These are phyloP conservation scores for Molothrus aeneus DNA, from an alignment of 2,797 vertebrate genomes.

Conservation along the genomic window DNA sequence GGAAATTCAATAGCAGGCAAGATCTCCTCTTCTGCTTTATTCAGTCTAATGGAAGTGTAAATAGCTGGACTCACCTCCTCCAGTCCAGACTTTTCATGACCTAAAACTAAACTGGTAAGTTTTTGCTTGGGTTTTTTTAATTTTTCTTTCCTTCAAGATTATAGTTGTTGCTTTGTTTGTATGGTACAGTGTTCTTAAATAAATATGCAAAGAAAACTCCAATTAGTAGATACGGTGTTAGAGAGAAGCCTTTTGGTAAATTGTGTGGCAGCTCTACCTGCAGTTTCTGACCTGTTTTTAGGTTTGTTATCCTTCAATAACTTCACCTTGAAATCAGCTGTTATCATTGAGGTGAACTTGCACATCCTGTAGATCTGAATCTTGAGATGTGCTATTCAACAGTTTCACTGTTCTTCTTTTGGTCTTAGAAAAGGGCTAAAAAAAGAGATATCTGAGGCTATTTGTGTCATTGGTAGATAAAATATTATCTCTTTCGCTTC, in stretches of 20 bases:
- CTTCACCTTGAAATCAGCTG: background rate
- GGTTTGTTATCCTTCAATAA: background rate
- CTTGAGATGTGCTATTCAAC: background rate
- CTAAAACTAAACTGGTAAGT: background rate
- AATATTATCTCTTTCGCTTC: background rate
- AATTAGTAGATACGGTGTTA: background rate
- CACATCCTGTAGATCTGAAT: background rate
- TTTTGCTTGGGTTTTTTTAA: background rate
- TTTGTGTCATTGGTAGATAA: background rate
- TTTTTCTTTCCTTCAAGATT: background rate
- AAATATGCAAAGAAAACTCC: background rate
- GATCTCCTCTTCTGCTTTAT: background rate
- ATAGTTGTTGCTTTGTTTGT: background rate
- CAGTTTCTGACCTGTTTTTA: background rate
- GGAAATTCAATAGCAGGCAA: background rate
- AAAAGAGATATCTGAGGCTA: background rate
- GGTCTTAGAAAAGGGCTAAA: background rate
- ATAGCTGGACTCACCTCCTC: background rate
- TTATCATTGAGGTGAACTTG: background rate
- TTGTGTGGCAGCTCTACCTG: background rate
- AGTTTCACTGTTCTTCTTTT: background rate
- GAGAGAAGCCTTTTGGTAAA: background rate
- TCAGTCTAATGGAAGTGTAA: background rate
- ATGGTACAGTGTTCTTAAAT: accelerated
- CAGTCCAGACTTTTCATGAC: background rate